phyloP scores from a whole-genome alignment of 2,888 invertebrate species.

The Oligia strigilis region DNA sequence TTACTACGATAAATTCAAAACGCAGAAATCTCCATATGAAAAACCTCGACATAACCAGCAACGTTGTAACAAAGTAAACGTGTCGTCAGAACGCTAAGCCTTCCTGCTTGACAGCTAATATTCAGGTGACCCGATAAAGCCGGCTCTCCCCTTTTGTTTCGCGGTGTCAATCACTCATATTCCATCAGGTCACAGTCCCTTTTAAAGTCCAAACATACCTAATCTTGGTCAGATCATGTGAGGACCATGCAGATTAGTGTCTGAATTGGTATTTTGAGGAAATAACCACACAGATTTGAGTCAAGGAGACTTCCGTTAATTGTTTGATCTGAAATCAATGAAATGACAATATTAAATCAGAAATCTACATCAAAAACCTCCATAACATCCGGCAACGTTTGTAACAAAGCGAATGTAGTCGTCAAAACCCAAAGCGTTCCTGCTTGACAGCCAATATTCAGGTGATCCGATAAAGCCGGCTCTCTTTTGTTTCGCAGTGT shows the following conservation, averaged over 20 bases:
- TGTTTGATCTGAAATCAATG: not conserved
- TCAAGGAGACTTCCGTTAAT: not conserved
- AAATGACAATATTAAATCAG: not conserved
- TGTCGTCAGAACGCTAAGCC: conserved; percentile 20
- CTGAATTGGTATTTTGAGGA: not conserved
- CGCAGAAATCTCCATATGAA: not conserved
- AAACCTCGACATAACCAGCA: not conserved
- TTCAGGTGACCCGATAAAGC: conserved; percentile 47
- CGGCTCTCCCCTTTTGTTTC: conserved; percentile 52
- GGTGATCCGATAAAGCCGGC: conserved; percentile 42
- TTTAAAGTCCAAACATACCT: not conserved
- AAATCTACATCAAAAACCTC: not conserved
- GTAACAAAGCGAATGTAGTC: conserved; percentile 26
- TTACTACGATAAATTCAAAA: not conserved
- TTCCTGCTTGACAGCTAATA: conserved; percentile 44
- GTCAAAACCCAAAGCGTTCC: conserved; percentile 10
- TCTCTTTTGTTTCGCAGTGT: conserved; percentile 53
- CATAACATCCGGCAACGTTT: not conserved
- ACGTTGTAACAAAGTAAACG: conserved; percentile 24
- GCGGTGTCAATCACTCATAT: conserved; percentile 58
- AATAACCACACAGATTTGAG: not conserved
- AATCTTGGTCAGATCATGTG: not conserved
- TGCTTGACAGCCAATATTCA: conserved; percentile 50
- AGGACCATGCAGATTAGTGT: not conserved
- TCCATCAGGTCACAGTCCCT: conserved; percentile 27